Evolutionary conservation across 1,140 invertebrate species (phyloP).

Genomic region (Proctacanthus coquilletti): DNA sequence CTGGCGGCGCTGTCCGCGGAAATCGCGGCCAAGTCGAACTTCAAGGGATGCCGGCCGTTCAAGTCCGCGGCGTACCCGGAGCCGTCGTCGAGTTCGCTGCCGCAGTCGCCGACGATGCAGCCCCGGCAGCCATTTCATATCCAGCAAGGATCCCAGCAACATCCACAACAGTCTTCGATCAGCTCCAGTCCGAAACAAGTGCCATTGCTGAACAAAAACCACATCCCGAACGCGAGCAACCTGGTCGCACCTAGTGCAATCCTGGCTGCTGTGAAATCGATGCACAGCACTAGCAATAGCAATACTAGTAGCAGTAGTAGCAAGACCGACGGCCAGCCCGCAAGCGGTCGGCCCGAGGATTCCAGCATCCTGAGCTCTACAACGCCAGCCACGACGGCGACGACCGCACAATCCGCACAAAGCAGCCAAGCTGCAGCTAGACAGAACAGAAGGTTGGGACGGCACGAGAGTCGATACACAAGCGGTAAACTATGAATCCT

Average conservation of each 20-base stretch:
- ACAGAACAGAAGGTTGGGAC: conserved; percentile 73
- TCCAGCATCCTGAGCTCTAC: neutral
- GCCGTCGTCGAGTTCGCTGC: neutral
- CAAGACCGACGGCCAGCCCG: neutral
- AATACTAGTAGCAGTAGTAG: neutral
- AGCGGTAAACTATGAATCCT: conserved; percentile 75
- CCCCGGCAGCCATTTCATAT: neutral
- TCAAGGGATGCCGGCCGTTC: conserved; percentile 3
- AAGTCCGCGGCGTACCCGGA: conserved; percentile 1
- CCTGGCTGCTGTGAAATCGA: conserved; percentile 3
- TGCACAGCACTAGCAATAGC: neutral
- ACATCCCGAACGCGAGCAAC: neutral
- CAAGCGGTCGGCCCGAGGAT: too few relatives aligned
- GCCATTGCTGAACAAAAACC: neutral
- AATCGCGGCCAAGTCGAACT: conserved; percentile 1
- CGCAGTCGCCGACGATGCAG: neutral
- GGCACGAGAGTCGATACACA: conserved; percentile 91
- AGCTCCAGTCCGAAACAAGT: neutral
- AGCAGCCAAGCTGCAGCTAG: conserved; percentile 40
- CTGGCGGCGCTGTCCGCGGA: conserved; percentile 1
- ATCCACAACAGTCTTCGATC: too few relatives aligned
- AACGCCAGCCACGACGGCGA: conserved; percentile 1
- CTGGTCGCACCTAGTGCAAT: conserved; percentile 2
- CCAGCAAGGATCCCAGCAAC: neutral
- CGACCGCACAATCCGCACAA: neutral